Evolutionary conservation across 2,113 vertebrate genomes (phyloP).

Genomic region (Brachypodius melanocephalos): DNA sequence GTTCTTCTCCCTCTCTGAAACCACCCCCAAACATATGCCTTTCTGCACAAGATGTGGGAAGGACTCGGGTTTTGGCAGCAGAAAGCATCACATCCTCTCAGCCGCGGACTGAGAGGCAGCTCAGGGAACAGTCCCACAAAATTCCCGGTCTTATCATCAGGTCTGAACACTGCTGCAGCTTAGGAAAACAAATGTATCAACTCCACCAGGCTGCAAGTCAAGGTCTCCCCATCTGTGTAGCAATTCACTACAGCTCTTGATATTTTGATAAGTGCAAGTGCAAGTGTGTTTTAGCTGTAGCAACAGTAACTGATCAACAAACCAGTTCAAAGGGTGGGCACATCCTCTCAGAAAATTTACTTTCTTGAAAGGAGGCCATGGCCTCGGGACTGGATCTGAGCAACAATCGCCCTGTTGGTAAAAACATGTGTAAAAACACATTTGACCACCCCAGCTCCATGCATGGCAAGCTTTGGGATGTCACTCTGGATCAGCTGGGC

Average conservation of each 20-base stretch:
- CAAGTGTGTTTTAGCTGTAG: neutral
- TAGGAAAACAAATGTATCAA: neutral
- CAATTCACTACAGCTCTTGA: neutral
- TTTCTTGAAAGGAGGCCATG: neutral
- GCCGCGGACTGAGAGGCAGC: neutral
- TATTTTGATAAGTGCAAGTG: neutral
- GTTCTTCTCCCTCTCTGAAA: slow-evolving; percentile 1
- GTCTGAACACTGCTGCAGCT: neutral
- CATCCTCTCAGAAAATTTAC: neutral
- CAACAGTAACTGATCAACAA: neutral
- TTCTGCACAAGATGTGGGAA: slow-evolving; percentile 7
- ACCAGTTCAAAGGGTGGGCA: neutral
- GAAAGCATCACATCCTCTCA: neutral
- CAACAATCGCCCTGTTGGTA: neutral
- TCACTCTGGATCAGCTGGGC: neutral
- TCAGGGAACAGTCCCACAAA: neutral
- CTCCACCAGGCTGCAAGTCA: neutral
- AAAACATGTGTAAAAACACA: neutral
- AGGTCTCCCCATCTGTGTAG: neutral
- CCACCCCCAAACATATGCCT: slow-evolving; percentile 49
- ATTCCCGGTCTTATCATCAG: rapidly evolving
- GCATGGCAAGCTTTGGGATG: neutral
- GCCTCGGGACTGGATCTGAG: neutral
- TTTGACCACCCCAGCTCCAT: rapidly evolving
- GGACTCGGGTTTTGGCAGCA: neutral